Percentiles rank a stretch among this genome's conserved stretches.
phyloP scores from a whole-genome alignment of 2,113 vertebrate species.

The Sinocyclocheilus anophthalmus region DNA sequence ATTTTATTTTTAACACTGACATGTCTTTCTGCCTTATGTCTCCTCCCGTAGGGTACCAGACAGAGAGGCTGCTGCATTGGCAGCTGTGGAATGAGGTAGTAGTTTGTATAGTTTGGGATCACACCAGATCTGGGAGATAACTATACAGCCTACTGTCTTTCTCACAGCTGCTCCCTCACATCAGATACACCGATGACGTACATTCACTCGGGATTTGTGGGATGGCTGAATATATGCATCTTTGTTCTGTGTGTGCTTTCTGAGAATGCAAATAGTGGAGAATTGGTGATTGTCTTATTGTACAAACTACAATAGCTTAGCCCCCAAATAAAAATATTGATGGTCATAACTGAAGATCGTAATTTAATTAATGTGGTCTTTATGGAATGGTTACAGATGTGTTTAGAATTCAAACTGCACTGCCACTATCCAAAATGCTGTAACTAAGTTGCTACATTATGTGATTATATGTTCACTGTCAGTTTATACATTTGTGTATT shows the following conservation, averaged over 20 bases:
- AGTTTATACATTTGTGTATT: not conserved
- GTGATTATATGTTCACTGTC: not conserved
- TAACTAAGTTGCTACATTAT: not conserved
- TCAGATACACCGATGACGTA: not conserved
- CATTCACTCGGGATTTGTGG: not conserved
- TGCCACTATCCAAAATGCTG: not conserved
- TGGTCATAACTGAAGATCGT: not conserved
- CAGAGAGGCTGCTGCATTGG: conserved; percentile 66
- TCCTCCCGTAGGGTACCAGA: not conserved
- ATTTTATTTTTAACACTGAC: not conserved
- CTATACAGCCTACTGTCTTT: conserved; percentile 99
- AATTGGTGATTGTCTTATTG: conserved; percentile 73
- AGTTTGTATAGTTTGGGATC: conserved; percentile 99
- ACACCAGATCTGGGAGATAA: conserved; percentile 97
- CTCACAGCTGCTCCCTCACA: conserved; percentile 73
- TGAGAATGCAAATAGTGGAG: conserved; percentile 87
- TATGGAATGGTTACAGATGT: not conserved
- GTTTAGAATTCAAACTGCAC: not conserved
- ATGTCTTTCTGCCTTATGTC: not conserved
- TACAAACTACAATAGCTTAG: not conserved
- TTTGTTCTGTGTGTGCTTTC: conserved; percentile 46
- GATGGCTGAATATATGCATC: not conserved
- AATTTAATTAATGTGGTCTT: not conserved
- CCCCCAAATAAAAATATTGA: not conserved
- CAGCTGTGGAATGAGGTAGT: conserved; percentile 91